Conservation (phyloP, 2,888 invertebrate genomes). For the Drosophila histrio region DNA sequence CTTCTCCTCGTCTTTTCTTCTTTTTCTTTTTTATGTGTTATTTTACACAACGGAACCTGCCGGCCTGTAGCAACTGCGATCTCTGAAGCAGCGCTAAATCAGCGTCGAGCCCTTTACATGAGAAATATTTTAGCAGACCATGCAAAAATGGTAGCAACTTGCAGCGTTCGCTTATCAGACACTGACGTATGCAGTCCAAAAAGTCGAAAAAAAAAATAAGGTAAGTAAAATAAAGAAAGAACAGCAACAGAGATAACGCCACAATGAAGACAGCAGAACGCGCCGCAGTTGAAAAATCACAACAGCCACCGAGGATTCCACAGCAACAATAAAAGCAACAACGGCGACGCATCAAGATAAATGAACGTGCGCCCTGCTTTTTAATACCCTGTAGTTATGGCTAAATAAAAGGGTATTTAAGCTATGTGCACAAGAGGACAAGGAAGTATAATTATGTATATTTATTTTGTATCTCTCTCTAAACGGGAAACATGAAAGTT, state of each 20-base stretch:
- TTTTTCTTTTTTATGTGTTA: not conserved
- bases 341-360: conserved; percentile 67
- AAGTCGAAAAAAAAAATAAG: not conserved
- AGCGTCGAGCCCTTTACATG: conserved; percentile 66
- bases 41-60: conserved; percentile 42
- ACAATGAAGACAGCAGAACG: conserved; percentile 79
- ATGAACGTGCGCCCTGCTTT: conserved; percentile 62
- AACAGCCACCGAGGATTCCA: conserved; percentile 33
- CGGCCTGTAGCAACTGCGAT: conserved; percentile 1
- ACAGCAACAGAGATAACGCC: conserved; percentile 68
- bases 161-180: conserved; percentile 67
- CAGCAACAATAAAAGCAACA: conserved; percentile 25
- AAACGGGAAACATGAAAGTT: not conserved
- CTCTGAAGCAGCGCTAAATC: conserved; percentile 52
- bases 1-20: not conserved
- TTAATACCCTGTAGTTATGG: not conserved
- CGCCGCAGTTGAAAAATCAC: conserved; percentile 78
- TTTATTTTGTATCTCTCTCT: too few species aligned
- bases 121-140: conserved; percentile 78
- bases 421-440: not conserved
- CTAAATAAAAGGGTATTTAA: not conserved
- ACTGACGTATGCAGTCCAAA: conserved; percentile 68
- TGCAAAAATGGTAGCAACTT: conserved; percentile 78
- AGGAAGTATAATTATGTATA: too few species aligned
- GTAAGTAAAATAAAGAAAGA: conserved; percentile 40